Percentiles rank a stretch among this genome's conserved stretches.
phyloP scores from a whole-genome alignment of 2,797 vertebrate genomes.

The Lacerta bilineata region DNA sequence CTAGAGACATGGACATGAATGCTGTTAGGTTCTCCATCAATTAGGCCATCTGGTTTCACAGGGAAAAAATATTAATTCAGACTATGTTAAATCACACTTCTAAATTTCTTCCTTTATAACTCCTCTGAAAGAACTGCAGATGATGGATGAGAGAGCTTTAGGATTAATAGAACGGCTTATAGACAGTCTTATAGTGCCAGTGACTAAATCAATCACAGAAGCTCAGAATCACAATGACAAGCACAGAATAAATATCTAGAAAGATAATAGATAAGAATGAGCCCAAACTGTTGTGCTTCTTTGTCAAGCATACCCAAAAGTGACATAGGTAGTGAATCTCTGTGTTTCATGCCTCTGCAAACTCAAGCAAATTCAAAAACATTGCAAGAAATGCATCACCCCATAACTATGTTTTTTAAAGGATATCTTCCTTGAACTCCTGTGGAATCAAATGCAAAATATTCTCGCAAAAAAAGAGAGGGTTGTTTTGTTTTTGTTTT shows the following conservation, averaged over 20 bases:
- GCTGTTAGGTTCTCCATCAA: conserved; percentile 55
- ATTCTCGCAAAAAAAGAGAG: not conserved
- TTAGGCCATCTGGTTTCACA: conserved; percentile 61
- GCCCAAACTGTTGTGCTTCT: conserved; percentile 5
- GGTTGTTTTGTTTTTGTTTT: not conserved
- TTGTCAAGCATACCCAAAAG: conserved; percentile 5
- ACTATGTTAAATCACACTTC: conserved; percentile 56
- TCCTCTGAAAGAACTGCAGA: conserved; percentile 49
- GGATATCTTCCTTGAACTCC: not conserved
- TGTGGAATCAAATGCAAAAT: not conserved
- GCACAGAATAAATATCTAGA: conserved; percentile 39
- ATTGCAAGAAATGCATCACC: not conserved
- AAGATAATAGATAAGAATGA: conserved; percentile 27
- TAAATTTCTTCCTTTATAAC: conserved; percentile 60
- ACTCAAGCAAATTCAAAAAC: not conserved
- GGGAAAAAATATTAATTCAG: conserved; percentile 48
- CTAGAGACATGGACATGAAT: conserved; percentile 50
- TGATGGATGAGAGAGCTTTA: conserved; percentile 61
- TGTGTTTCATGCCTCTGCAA: conserved; percentile 34
- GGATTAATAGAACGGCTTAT: conserved; percentile 57
- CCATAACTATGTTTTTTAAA: not conserved
- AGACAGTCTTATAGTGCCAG: conserved; percentile 35
- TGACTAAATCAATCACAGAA: conserved; percentile 58
- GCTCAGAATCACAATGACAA: conserved; percentile 50
- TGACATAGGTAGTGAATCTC: conserved; percentile 26